Percentiles rank a stretch among this genome's conserved stretches.
These are phyloP conservation scores for Syrphus vitripennis DNA, from an alignment of 2,888 invertebrate genomes.

Conservation along the genomic window DNA sequence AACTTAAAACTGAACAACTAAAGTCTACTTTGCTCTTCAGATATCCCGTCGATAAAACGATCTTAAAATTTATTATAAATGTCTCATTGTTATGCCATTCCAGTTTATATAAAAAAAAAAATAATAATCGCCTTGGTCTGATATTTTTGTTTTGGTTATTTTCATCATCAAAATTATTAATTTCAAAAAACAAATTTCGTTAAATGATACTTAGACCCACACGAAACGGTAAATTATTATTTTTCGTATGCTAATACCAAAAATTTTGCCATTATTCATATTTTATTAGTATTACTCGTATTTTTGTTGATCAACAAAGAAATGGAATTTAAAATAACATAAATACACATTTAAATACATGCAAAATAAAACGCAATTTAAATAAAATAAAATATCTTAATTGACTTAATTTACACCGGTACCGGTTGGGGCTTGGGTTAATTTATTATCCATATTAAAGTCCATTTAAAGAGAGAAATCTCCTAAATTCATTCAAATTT, in stretches of 20 bases:
- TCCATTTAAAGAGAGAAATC: slow-evolving; percentile 67
- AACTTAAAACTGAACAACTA: neutral
- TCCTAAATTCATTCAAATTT: slow-evolving; percentile 57
- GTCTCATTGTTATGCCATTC: neutral
- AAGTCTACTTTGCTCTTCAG: neutral
- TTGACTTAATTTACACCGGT: slow-evolving; percentile 60
- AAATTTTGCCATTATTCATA: slow-evolving; percentile 30
- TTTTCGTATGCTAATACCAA: slow-evolving; percentile 32
- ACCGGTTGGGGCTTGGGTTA: slow-evolving; percentile 55
- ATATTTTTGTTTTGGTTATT: neutral
- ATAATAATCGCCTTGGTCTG: neutral
- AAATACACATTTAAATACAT: neutral
- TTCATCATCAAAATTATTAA: slow-evolving; percentile 17
- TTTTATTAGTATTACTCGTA: too few species aligned
- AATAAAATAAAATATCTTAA: slow-evolving; percentile 67
- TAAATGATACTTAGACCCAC: slow-evolving; percentile 60
- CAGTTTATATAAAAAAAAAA: neutral
- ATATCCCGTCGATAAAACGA: neutral
- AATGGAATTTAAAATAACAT: neutral
- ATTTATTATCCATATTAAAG: slow-evolving; percentile 66
- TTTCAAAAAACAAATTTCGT: slow-evolving; percentile 34
- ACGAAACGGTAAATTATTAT: slow-evolving; percentile 49
- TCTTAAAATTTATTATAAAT: neutral
- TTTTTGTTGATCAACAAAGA: neutral
- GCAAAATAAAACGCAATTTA: slow-evolving; percentile 45